Evolutionary conservation across 2,888 invertebrate species (phyloP), one percentile per base, ranked within the genome.

Genomic region (Muscina levida): DNA sequence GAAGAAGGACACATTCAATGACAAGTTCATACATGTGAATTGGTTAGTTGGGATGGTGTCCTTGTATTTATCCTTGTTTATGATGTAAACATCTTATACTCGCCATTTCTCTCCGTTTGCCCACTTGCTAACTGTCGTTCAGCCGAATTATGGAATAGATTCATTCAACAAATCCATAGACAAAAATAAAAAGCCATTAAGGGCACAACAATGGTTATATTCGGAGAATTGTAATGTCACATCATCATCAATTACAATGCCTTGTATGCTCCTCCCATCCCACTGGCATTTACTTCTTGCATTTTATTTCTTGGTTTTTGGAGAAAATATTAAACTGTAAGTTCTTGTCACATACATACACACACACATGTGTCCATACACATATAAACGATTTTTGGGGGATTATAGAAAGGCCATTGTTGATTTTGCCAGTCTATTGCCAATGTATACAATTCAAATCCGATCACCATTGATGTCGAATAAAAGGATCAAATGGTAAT

Each of bases 131-230:
- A n/a, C n/a, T n/a, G 19, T 19, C 48, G 48, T 24, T 24, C 24
- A 53, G 22, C 24, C 15, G 8, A 62, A 26, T 15, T 31, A 22
- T 10, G 39, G 17, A 37, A 11, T 22, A 39, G n/a, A 8, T 15
- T 57, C 57, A 57, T 59, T 39, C 37, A 39, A 39, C 37, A 59
- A 59, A 59, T 59, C 59, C 59, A 59, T 39, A 37, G 59, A 39
- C 31, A 39, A 62, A 10, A 42, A 62, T 62, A 62, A 62, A 31
- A 62, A 62, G 62, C 62, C 62, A 62, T 62, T 62, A 62, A 62
- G 4, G 8, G 19, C 39, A 42, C 5, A 62, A 62, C 42, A 62
- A 62, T 22, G 62, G 62, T 62, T 62, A 19, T 62, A 62, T 62
- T 62, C 42, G 22, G 62, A 13, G 62, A 62, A 62, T 42, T 62